Base-by-base conservation (phyloP, 1,140 invertebrate species). In the Agraylea sexmaculata region DNA sequence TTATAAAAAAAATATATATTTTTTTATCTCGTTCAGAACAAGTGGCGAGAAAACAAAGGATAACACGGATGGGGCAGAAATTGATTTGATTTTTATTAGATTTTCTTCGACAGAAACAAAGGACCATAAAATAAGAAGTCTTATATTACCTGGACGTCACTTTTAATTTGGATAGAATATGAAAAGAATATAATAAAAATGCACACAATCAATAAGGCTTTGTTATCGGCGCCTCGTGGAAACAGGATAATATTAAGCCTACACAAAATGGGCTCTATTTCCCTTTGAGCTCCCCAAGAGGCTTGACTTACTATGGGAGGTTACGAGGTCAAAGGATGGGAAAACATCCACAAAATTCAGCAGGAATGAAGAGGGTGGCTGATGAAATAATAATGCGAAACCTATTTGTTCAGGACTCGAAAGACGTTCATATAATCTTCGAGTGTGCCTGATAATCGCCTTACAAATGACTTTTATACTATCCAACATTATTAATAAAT, bases 381-480 rank as follows among this genome's bases (percentile, higher is more conserved):
- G 33, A 47, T 43, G 43, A 43, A 47, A n/a, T n/a, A n/a, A 47
- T 47, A 47, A 43, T 43, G 42, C 42, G 29, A 44, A 42, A 30
- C 30, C 46, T 47, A 47, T 47, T 47, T 47, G 42, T 33, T 37
- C 22, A 47, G 46, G 46, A 47, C 38, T 20, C 11, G 39, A 35
- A 43, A 37, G 46, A 44, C 44, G 46, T 47, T 47, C 42, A 47
- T 47, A 47, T 47, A 47, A 47, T 47, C 46, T 33, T 19, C 32
- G 33, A 18, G 41, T 40, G 46, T 11, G n/a, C 12, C 19, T 31
- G 37, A 37, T 43, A 43, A 47, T 47, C 41, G 41, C 33, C 41
- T 43, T 40, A 43, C 23, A 3, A 32, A n/a, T n/a, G n/a, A n/a
- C n/a, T n/a, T n/a, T n/a, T n/a, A n/a, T n/a, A n/a, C n/a, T n/a